A percentile compares a stretch with the other conserved stretches of the same genome.
These are phyloP conservation scores for Polyommatus icarus DNA, from an alignment of 2,888 invertebrate species.

Conservation along the genomic window DNA sequence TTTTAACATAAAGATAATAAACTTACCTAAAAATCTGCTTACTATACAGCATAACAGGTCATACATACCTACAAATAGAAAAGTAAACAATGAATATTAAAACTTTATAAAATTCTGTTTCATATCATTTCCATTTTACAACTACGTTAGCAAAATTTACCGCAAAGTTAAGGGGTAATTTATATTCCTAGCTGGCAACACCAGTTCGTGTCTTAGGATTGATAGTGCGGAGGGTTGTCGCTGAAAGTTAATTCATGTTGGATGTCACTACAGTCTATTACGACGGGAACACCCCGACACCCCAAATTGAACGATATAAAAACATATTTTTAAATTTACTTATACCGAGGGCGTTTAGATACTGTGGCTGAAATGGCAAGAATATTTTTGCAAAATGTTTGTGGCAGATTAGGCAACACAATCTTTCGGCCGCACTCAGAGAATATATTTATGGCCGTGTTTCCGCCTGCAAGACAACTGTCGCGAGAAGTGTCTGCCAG, in stretches of 20 bases:
- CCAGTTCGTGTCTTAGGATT: conserved; percentile 64
- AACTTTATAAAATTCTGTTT: neutral
- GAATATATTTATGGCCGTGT: no score
- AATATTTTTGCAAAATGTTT: neutral
- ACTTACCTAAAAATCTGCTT: no score
- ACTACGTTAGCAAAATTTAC: no score
- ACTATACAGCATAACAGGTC: neutral
- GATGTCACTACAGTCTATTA: conserved; percentile 73
- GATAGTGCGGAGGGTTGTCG: conserved; percentile 66
- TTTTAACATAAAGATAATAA: no score
- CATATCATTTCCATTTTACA: no score
- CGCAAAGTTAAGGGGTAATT: neutral
- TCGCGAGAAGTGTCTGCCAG: no score
- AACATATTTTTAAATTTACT: conserved; percentile 7
- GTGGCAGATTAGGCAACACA: no score
- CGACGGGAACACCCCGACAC: conserved; percentile 57
- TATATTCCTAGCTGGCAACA: neutral
- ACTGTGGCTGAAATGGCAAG: neutral
- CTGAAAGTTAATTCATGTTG: conserved; percentile 78
- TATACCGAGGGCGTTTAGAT: neutral
- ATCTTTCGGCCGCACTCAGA: no score
- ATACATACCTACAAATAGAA: neutral
- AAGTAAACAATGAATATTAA: neutral
- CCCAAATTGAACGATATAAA: conserved; percentile 44
- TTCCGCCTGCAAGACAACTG: no score